Base-by-base conservation (phyloP, 2,888 invertebrate genomes). In the Chirona hameri region DNA sequence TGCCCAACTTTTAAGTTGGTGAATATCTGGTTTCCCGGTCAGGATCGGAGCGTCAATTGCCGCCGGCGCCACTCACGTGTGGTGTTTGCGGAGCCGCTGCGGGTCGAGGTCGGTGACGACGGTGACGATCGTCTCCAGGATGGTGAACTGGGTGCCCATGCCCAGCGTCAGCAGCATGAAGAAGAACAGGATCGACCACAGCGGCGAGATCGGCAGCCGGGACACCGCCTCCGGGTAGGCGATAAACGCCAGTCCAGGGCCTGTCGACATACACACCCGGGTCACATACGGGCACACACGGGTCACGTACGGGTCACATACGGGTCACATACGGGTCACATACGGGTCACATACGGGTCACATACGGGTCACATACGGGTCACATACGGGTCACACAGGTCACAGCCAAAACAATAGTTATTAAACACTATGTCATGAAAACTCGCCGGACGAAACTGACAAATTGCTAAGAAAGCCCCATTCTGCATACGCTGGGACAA, bases 161-260 rank as follows among this genome's bases (percentile, higher is more conserved):
- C 93, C 93, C 81, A 93, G 89, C 0, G 93, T 93, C 82, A 93
- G 89, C 57, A 93, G 89, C 93, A 93, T 94, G 82, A 93, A 91
- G 88, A 95, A 95, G 89, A 94, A 95, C 7, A 95, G 89, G 82
- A 94, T 90, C 12, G 95, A 93, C 94, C 95, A 95, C 15, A 95
- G 89, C 0, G 94, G 94, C 0, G 95, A 92, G 0, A 94, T 90
- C 0, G 95, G 94, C 84, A 95, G 88, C 84, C 93, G 91, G 0
- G 94, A 92, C 0, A 95, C 93, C 3, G 90, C 91, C 89, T 95
- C 95, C 0, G 95, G 94, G 87, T 95, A 94, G n/a, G 94, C 94
- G 84, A 95, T 93, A 86, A 95, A 95, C 0, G 94, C 94, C 84
- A 95, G 88, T 12, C 94, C 94, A 29, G 94, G 87, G 81, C 88